Evolutionary conservation across 2,113 vertebrate genomes (phyloP).

Genomic region (Halichoerus grypus): DNA sequence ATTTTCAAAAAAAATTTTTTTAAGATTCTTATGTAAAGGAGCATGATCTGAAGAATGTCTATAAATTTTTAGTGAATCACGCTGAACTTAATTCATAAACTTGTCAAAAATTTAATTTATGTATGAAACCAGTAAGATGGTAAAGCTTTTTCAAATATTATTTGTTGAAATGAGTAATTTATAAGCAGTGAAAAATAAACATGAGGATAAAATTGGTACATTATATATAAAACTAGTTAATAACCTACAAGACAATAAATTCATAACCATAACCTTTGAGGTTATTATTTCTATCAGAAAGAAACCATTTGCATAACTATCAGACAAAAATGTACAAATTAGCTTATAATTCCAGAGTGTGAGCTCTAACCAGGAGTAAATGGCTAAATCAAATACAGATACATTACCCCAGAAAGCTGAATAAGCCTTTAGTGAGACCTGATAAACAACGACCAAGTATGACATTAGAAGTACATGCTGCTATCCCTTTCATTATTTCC

Average conservation of each 20-base stretch:
- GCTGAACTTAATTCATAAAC: not conserved
- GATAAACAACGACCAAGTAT: not conserved
- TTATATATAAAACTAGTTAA: not conserved
- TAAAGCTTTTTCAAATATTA: not conserved
- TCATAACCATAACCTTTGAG: not conserved
- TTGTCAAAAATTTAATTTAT: not conserved
- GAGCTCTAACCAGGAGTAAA: not conserved
- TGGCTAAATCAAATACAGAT: not conserved
- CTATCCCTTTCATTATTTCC: not conserved
- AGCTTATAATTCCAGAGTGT: not conserved
- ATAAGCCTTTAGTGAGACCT: not conserved
- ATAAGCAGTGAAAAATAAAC: conserved; percentile 3
- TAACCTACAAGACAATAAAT: not conserved
- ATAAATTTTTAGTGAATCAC: not conserved
- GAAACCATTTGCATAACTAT: not conserved
- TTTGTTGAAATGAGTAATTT: conserved; percentile 13
- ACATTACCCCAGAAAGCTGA: not conserved
- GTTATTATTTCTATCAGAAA: not conserved
- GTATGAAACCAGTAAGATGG: not conserved
- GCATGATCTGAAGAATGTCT: not conserved
- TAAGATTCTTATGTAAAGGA: not conserved
- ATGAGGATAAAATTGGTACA: not conserved
- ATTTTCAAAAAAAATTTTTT: not conserved
- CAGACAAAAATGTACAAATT: not conserved
- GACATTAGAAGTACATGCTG: not conserved